A percentile compares a stretch with the other conserved stretches of the same genome.
These are phyloP conservation scores for Oligia fasciuncula DNA, from an alignment of 2,888 invertebrate genomes.

Conservation along the genomic window DNA sequence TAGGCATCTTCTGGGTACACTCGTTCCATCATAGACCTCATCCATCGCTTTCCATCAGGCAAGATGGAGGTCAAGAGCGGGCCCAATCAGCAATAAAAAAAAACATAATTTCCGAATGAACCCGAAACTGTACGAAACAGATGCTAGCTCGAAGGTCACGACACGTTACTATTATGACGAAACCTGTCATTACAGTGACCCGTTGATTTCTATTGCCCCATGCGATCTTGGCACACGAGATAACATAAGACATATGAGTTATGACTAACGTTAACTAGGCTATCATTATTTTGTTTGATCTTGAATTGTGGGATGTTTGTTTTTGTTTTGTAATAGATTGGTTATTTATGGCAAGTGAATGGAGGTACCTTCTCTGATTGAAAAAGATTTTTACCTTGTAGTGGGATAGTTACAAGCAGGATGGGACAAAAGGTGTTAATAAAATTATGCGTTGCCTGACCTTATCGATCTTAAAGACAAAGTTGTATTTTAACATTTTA, in stretches of 20 bases:
- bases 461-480: too few species aligned
- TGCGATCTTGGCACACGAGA: slow-evolving; percentile 36
- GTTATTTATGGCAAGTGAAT: background rate
- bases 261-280: slow-evolving; percentile 21
- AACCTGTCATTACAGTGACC: slow-evolving; percentile 42
- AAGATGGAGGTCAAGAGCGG: too few species aligned
- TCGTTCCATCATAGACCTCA: too few species aligned
- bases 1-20: too few species aligned
- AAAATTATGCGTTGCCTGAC: too few species aligned
- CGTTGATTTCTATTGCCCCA: slow-evolving; percentile 41
- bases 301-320: slow-evolving; percentile 23
- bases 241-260: slow-evolving; percentile 5
- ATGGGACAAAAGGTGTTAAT: too few species aligned
- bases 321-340: slow-evolving; percentile 3
- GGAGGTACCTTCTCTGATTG: background rate
- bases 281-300: slow-evolving; percentile 41
- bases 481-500: too few species aligned
- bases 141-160: slow-evolving; percentile 50
- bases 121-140: slow-evolving; percentile 28
- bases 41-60: too few species aligned
- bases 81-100: too few species aligned
- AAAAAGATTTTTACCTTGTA: background rate
- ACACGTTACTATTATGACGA: slow-evolving; percentile 34
- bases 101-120: slow-evolving; percentile 23
- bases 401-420: background rate